phyloP scores from a whole-genome alignment of 2,888 invertebrate genomes.

The Tethea ocularis region DNA sequence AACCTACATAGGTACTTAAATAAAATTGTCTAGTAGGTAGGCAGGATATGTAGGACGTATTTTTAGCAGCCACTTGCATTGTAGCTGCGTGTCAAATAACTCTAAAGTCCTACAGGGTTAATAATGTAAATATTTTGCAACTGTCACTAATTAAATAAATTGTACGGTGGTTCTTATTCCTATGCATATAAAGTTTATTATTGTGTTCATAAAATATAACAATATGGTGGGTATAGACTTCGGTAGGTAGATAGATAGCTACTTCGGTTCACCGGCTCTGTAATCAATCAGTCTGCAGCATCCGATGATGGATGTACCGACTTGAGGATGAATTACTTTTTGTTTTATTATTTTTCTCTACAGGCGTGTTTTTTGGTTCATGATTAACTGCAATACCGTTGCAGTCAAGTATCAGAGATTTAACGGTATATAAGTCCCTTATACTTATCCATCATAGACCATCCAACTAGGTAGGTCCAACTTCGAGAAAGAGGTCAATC shows the following conservation, averaged over 20 bases:
- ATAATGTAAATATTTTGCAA: background rate
- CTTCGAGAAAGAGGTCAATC: no score
- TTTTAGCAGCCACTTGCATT: no score
- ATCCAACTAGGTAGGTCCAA: no score
- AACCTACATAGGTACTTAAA: background rate
- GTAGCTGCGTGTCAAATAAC: no score
- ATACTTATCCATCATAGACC: no score
- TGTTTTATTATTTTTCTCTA: background rate
- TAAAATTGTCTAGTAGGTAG: no score
- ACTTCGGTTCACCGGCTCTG: background rate
- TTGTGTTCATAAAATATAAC: background rate
- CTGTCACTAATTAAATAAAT: background rate
- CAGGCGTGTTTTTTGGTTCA: background rate
- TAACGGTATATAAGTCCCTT: no score
- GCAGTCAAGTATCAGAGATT: no score
- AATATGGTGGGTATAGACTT: no score
- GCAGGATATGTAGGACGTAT: no score
- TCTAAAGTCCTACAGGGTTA: no score
- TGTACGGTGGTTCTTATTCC: background rate
- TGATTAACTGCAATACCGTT: background rate
- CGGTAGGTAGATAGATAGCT: background rate
- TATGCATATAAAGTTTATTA: background rate
- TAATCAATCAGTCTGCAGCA: constrained; percentile 17
- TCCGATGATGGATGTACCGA: constrained; percentile 1
- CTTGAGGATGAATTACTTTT: background rate